Percentiles rank a stretch among this genome's conserved stretches.
Evolutionary conservation across 2,113 vertebrate genomes (phyloP).

Genomic region (Phrynocephalus versicolor): DNA sequence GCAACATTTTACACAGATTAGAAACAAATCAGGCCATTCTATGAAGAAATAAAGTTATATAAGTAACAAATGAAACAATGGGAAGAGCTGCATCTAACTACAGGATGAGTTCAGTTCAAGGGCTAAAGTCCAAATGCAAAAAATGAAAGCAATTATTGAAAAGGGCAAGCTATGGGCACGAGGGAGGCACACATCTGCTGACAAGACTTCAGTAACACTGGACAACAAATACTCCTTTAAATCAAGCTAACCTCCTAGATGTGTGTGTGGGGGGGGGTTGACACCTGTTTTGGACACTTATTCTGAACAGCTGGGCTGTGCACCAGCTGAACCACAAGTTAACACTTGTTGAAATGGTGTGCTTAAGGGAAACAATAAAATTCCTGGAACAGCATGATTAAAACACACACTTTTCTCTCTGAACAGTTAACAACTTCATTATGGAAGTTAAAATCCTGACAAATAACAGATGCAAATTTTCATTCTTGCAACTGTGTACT

Average conservation of each 20-base stretch:
- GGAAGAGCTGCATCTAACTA: background rate
- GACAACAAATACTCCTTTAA: background rate
- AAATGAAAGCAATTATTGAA: background rate
- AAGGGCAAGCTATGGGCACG: background rate
- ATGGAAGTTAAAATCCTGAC: background rate
- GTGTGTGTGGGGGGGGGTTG: no score
- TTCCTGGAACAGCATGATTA: background rate
- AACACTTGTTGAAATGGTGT: background rate
- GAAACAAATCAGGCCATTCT: background rate
- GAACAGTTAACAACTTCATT: background rate
- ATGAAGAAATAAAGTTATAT: background rate
- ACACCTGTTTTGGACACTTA: slow-evolving; percentile 30
- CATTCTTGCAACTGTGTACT: background rate
- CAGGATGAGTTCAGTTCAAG: background rate
- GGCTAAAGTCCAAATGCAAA: background rate
- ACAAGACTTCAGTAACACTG: background rate
- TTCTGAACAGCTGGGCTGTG: background rate
- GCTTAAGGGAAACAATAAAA: background rate
- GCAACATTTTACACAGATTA: background rate
- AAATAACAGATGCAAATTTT: background rate
- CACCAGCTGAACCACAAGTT: slow-evolving; percentile 18
- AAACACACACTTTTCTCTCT: background rate
- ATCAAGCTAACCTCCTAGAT: background rate
- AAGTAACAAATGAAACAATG: background rate
- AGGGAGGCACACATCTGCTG: background rate